Evolutionary conservation across 2,888 invertebrate genomes (phyloP).

Genomic region (Lithosia quadra): DNA sequence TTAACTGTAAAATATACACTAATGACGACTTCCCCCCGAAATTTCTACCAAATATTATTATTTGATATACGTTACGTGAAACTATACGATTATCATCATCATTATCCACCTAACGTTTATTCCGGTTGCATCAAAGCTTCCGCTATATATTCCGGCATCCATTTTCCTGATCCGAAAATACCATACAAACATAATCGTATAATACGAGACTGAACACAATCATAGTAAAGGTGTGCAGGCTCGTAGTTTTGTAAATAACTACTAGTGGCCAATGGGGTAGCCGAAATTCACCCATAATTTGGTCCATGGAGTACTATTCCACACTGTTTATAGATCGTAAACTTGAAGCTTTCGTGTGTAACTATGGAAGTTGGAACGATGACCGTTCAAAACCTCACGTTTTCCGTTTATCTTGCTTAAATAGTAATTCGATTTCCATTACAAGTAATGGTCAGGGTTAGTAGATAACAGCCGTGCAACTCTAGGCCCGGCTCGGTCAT

Average conservation of each 20-base stretch:
- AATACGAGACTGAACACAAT: background rate
- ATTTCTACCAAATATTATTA: too few species aligned
- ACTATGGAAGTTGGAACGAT: slow-evolving; percentile 54
- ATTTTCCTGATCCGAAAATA: slow-evolving; percentile 1
- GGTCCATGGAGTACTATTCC: slow-evolving; percentile 29
- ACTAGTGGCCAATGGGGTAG: background rate
- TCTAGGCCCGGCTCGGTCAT: slow-evolving; percentile 58
- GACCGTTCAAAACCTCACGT: slow-evolving; percentile 60
- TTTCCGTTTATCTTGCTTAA: slow-evolving; percentile 74
- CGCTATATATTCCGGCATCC: background rate
- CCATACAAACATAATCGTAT: background rate
- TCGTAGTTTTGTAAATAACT: background rate
- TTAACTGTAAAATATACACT: too few species aligned
- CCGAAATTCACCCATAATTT: slow-evolving; percentile 10
- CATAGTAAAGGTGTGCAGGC: background rate
- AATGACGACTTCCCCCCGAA: too few species aligned
- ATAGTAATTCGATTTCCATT: slow-evolving; percentile 81
- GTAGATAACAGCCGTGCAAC: slow-evolving; percentile 69
- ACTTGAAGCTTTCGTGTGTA: slow-evolving; percentile 56
- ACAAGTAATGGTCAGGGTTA: slow-evolving; percentile 72
- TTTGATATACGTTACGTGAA: background rate
- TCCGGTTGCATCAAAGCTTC: slow-evolving; percentile 4
- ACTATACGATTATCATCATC: slow-evolving; percentile 1
- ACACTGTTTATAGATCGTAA: slow-evolving; percentile 48
- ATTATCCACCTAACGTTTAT: slow-evolving; percentile 1